phyloP scores from a whole-genome alignment of 2,113 vertebrate species.

The Plestiodon gilberti region DNA sequence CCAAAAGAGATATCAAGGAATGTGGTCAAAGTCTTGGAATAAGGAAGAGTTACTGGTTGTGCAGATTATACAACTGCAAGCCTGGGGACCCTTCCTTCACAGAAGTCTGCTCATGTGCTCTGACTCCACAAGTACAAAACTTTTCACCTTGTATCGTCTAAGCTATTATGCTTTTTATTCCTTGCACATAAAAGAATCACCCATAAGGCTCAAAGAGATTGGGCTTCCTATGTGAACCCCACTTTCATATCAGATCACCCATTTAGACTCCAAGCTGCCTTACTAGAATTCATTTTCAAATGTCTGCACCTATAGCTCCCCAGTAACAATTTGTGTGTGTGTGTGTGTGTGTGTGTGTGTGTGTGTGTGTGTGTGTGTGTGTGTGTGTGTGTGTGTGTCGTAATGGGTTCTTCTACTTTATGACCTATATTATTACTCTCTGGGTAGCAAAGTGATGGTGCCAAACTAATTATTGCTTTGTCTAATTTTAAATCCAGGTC shows the following conservation, averaged over 20 bases:
- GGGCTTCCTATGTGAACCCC: slow-evolving; percentile 27
- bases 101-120: neutral
- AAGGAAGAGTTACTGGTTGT: neutral
- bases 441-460: slow-evolving; percentile 81
- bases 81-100: no score
- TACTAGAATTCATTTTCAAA: slow-evolving; percentile 51
- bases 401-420: slow-evolving; percentile 80
- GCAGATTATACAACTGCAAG: no score
- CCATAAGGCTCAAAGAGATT: neutral
- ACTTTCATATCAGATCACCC: slow-evolving; percentile 38
- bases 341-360: neutral
- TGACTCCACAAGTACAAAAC: neutral
- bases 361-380: slow-evolving; percentile 71
- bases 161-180: neutral
- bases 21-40: neutral
- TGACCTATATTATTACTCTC: slow-evolving; percentile 87
- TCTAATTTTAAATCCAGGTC: slow-evolving; percentile 87
- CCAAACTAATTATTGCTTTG: slow-evolving; percentile 86
- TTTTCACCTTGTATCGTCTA: neutral
- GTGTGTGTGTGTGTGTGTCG: slow-evolving; percentile 60
- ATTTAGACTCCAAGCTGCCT: slow-evolving; percentile 33
- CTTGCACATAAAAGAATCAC: slow-evolving; percentile 22
- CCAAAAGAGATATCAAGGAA: neutral
- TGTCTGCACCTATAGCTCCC: slow-evolving; percentile 41
- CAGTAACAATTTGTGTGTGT: slow-evolving; percentile 72